phyloP scores from a whole-genome alignment of 2,113 vertebrate species.

The Brienomyrus longianalis region DNA sequence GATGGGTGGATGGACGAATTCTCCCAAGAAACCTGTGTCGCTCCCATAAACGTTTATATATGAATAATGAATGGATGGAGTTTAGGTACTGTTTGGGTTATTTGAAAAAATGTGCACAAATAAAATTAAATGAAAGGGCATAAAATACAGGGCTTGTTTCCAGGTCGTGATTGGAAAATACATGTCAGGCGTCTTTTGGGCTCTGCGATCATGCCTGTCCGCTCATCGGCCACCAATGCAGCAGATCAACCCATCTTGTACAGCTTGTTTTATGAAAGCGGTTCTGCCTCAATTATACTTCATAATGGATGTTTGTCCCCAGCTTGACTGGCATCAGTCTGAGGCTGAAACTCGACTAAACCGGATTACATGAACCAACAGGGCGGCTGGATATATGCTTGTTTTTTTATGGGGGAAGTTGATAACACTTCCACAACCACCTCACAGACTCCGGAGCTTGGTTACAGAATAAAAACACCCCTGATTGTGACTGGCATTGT shows the following conservation, averaged over 20 bases:
- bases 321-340: not conserved
- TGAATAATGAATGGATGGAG: not conserved
- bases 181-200: not conserved
- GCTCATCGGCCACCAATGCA: not conserved
- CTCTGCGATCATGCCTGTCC: not conserved
- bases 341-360: not conserved
- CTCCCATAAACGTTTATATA: not conserved
- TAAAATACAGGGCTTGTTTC: not conserved
- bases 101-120: not conserved
- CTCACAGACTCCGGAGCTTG: not conserved
- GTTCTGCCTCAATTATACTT: not conserved
- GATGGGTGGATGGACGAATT: not conserved
- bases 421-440: not conserved
- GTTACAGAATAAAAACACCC: not conserved
- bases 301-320: not conserved
- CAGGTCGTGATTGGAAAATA: not conserved
- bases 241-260: not conserved
- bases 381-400: not conserved
- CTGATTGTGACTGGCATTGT: not conserved
- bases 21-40: not conserved
- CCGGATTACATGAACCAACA: not conserved
- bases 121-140: not conserved
- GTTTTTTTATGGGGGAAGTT: not conserved
- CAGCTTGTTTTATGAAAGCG: not conserved
- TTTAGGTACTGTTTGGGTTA: not conserved